These are phyloP conservation scores for Egretta garzetta DNA, from an alignment of 2,113 vertebrate genomes.

Conservation along the genomic window DNA sequence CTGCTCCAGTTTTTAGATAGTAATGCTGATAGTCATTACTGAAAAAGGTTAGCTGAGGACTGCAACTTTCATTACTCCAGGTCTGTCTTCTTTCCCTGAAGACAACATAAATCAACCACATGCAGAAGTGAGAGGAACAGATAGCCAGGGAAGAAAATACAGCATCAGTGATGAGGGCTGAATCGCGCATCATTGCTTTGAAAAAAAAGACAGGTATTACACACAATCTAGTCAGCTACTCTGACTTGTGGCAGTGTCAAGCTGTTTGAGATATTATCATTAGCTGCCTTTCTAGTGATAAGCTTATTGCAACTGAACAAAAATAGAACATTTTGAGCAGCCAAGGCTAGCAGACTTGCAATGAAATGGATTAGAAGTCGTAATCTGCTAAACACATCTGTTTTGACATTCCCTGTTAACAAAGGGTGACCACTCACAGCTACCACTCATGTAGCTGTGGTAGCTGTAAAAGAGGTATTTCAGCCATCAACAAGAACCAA, in stretches of 20 bases:
- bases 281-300: conserved; percentile 20
- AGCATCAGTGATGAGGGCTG: background rate
- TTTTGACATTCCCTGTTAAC: background rate
- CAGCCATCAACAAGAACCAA: background rate
- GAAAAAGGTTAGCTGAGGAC: background rate
- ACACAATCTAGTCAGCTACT: background rate
- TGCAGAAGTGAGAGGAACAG: background rate
- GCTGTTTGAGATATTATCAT: background rate
- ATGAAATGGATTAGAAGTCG: background rate
- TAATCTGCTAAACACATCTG: conserved; percentile 1
- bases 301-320: background rate
- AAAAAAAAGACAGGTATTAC: background rate
- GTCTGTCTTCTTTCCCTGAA: background rate
- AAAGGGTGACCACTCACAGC: background rate
- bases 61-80: background rate
- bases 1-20: background rate
- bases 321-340: background rate
- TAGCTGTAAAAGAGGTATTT: background rate
- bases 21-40: background rate
- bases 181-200: background rate
- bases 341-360: background rate
- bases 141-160: background rate
- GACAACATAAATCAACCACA: background rate
- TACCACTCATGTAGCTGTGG: background rate
- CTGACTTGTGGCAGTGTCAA: background rate